These are phyloP conservation scores for Metopolophium dirhodum DNA, from an alignment of 1,140 invertebrate genomes.

Conservation along the genomic window DNA sequence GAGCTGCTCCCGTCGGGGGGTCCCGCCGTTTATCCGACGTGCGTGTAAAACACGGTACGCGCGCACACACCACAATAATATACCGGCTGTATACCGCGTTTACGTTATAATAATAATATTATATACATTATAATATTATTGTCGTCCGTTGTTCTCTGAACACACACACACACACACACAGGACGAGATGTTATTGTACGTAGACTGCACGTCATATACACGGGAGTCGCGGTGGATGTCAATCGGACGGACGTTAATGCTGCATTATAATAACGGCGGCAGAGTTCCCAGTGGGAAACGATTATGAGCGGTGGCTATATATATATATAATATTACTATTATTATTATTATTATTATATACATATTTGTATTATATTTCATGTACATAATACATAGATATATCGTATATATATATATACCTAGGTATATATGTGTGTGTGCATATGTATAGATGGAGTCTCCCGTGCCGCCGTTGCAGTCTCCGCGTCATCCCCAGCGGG, in stretches of 20 bases:
- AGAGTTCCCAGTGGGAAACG: constrained; percentile 28
- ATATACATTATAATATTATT: neutral
- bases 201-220: neutral
- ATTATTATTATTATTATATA: neutral
- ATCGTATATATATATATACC: no score
- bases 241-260: constrained; percentile 53
- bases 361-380: constrained; percentile 13
- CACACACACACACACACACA: neutral
- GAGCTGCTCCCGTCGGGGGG: constrained; percentile 31
- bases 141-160: neutral
- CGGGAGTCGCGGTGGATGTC: constrained; percentile 44
- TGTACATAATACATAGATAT: neutral
- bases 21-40: constrained; percentile 32
- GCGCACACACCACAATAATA: neutral
- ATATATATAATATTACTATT: neutral
- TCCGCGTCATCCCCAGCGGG: neutral
- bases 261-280: constrained; percentile 43
- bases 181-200: neutral
- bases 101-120: neutral
- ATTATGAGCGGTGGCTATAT: neutral
- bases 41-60: constrained; percentile 9
- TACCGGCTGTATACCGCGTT: neutral
- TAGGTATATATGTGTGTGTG: no score
- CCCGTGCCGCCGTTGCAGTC: neutral
- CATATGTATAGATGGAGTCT: neutral